Evolutionary conservation across 2,797 vertebrate species (phyloP).

Genomic region (Falco rusticolus): DNA sequence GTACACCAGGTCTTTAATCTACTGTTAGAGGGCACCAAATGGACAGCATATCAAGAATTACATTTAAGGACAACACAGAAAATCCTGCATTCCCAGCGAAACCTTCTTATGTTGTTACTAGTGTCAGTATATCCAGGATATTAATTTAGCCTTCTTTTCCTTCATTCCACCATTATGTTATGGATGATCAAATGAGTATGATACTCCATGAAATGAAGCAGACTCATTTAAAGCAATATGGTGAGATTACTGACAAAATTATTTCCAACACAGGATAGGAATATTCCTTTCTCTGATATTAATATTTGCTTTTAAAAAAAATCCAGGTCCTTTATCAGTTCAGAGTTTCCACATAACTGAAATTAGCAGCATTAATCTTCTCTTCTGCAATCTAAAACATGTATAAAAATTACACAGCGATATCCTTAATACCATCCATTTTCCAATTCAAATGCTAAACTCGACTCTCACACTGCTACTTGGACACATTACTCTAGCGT

Average conservation of each 20-base stretch:
- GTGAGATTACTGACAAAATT: conserved; percentile 52
- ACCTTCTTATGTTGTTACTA: background rate
- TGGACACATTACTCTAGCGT: conserved; percentile 47
- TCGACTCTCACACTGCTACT: conserved; percentile 46
- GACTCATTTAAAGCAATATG: conserved; percentile 19
- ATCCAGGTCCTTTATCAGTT: conserved; percentile 40
- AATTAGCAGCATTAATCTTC: conserved; percentile 76
- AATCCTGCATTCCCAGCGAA: background rate
- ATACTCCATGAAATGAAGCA: conserved; percentile 22
- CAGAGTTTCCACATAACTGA: conserved; percentile 58
- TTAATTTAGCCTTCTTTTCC: conserved; percentile 48
- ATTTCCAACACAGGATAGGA: conserved; percentile 32
- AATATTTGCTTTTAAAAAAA: conserved; percentile 64
- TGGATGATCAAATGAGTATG: background rate
- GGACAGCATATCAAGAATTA: background rate
- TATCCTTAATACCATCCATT: conserved; percentile 57
- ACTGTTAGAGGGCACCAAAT: background rate
- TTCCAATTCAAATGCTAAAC: conserved; percentile 74
- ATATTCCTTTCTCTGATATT: conserved; percentile 24
- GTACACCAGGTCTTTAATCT: background rate
- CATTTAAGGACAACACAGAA: background rate
- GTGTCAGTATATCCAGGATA: conserved; percentile 38
- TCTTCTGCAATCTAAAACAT: conserved; percentile 56
- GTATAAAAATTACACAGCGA: conserved; percentile 50
- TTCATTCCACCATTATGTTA: background rate